Evolutionary conservation across 2,113 vertebrate species (phyloP).

Genomic region (Heloderma charlesbogerti): DNA sequence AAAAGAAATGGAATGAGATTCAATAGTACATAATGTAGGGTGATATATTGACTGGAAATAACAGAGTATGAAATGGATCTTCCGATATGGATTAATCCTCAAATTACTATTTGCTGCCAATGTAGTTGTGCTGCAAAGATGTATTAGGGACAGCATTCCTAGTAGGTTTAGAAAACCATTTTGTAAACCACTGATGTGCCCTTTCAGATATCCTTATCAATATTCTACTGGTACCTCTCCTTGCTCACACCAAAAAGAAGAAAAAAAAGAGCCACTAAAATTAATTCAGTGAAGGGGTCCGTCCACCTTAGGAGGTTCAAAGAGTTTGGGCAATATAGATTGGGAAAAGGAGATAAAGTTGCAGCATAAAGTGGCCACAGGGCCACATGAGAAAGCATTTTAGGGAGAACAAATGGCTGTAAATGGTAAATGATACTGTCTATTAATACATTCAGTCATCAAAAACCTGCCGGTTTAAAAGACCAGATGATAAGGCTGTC

Average conservation of each 20-base stretch:
- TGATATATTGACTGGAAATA: not conserved
- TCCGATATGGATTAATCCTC: not conserved
- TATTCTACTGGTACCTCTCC: not conserved
- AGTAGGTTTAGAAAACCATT: not conserved
- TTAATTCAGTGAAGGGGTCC: not conserved
- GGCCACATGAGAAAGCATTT: not conserved
- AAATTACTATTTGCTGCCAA: not conserved
- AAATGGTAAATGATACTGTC: not conserved
- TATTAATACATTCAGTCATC: not conserved
- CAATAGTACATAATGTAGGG: not conserved
- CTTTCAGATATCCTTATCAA: not conserved
- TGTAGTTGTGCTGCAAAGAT: not conserved
- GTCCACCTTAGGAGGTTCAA: not conserved
- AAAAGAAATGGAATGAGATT: not conserved
- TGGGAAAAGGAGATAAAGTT: not conserved
- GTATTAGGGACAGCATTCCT: not conserved
- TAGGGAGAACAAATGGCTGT: not conserved
- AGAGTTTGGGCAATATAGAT: not conserved
- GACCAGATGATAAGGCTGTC: too few relatives aligned
- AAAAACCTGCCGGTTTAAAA: too few relatives aligned
- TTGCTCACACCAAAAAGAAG: not conserved
- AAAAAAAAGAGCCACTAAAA: not conserved
- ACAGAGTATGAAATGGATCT: not conserved
- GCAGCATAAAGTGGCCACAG: not conserved
- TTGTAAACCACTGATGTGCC: not conserved